Evolutionary conservation across 2,113 vertebrate species (phyloP), one percentile per base, ranked within the genome.

Genomic region (Nyctibius bracteatus): DNA sequence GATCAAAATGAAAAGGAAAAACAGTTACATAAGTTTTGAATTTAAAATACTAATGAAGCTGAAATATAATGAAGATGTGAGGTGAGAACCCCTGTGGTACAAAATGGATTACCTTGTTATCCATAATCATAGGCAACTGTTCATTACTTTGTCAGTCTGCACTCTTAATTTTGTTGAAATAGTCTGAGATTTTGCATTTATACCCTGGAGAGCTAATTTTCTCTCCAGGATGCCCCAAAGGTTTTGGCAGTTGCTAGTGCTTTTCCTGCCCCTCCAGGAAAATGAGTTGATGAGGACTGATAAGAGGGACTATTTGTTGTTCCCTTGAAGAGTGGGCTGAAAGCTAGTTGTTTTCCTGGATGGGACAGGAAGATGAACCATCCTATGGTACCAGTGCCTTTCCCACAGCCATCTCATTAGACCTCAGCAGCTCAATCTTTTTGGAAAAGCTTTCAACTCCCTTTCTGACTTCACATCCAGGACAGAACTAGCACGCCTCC

Each of bases 151-250:
- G 19, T 85, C 21, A 86, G 90, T 91, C 79, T 90, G 49, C 33
- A 39, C 37, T 54, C 46, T 43, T 92, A 51, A 96, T 88, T 93
- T 90, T 54, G 15, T 81, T 94, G 62, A 80, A 94, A 90, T 37
- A 81, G 20, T 30, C 79, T 90, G 78, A 70, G 81, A 77, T 85
- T 96, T 95, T 97, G 94, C 94, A 96, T 95, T 89, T 90, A 75
- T 85, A 43, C 58, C 94, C 90, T 78, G 79, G 49, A 95, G 96
- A 86, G 46, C 12, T 91, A 94, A 96, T 96, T 93, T 97, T 93
- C 62, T 86, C 37, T 82, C 28, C n/a, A 78, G 51, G 63, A 71
- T 73, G 58, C 71, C 71, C 74, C 51, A 54, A 86, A 94, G 79
- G 20, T 77, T 82, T 94, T 97, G 95, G 92, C 93, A 95, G 66